These are phyloP conservation scores for Napeogenes inachia DNA, from an alignment of 2,888 invertebrate species.

Conservation along the genomic window DNA sequence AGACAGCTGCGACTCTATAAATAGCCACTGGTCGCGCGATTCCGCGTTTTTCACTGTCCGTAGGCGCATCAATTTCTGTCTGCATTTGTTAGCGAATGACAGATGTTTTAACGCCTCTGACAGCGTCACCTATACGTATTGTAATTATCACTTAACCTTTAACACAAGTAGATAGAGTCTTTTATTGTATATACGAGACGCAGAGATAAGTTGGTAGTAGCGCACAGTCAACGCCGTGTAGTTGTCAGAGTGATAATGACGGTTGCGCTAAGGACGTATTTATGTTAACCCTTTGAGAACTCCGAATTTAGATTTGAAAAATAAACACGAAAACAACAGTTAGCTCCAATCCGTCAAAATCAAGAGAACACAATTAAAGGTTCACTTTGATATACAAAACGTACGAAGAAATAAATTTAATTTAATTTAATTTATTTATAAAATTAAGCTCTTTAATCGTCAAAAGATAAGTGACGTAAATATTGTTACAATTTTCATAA, in stretches of 20 bases:
- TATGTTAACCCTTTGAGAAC: constrained; percentile 59
- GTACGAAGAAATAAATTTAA: no score
- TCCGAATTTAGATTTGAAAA: constrained; percentile 53
- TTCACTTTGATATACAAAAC: not conserved
- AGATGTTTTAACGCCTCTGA: constrained; percentile 67
- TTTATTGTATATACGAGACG: constrained; percentile 30
- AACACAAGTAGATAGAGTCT: constrained; percentile 32
- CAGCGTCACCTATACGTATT: constrained; percentile 34
- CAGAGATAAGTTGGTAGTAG: constrained; percentile 32
- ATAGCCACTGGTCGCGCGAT: constrained; percentile 63
- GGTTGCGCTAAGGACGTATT: constrained; percentile 60
- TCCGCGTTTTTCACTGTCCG: constrained; percentile 76
- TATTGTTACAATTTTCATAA: no score
- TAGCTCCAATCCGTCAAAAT: constrained; percentile 20
- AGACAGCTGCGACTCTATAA: constrained; percentile 70
- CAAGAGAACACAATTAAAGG: constrained; percentile 9
- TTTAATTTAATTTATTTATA: no score
- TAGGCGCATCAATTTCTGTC: constrained; percentile 73
- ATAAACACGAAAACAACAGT: constrained; percentile 25
- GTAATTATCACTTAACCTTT: constrained; percentile 30
- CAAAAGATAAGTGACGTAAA: no score
- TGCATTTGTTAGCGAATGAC: constrained; percentile 73
- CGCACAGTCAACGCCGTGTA: constrained; percentile 52
- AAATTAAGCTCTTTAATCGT: no score
- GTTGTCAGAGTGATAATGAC: constrained; percentile 63